Conservation (phyloP, 1,140 invertebrate genomes). For the Phortica variegata region DNA sequence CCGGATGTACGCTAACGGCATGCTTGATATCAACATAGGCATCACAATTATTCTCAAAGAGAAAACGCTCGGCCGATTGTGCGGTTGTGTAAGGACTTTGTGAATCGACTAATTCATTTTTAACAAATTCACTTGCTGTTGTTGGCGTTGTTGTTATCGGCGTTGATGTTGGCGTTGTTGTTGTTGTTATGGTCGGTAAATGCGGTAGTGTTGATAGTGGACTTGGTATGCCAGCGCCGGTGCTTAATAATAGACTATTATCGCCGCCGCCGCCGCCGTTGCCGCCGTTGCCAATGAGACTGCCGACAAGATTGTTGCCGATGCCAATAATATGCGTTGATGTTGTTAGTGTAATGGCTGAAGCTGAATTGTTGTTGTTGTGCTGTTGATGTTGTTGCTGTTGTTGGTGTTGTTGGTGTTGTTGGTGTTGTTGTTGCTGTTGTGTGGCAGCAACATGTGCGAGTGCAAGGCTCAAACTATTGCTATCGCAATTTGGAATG, state of each 20-base stretch:
- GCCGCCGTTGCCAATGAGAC: constrained; percentile 8
- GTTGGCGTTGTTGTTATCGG: constrained; percentile 29
- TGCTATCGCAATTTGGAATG: constrained; percentile 30
- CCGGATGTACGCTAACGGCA: constrained; percentile 42
- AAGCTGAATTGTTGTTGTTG: too few relatives aligned
- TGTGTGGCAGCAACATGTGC: constrained; percentile 8
- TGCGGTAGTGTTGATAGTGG: constrained; percentile 4
- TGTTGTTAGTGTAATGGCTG: too few relatives aligned
- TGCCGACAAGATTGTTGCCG: not conserved
- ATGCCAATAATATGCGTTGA: too few relatives aligned
- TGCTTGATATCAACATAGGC: constrained; percentile 51
- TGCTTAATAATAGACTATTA: constrained; percentile 6
- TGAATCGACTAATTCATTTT: constrained; percentile 50
- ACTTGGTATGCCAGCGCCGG: constrained; percentile 4
- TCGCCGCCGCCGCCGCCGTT: constrained; percentile 10
- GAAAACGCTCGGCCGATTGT: constrained; percentile 47
- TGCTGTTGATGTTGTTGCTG: constrained; percentile 12
- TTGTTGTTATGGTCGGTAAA: not conserved
- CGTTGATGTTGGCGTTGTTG: constrained; percentile 7
- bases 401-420: constrained; percentile 7
- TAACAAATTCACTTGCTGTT: constrained; percentile 49
- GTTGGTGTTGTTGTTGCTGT: not conserved
- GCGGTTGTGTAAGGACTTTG: constrained; percentile 53
- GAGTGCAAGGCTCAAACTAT: constrained; percentile 1
- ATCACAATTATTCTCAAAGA: constrained; percentile 45